Percentiles rank a stretch among this genome's conserved stretches.
phyloP scores from a whole-genome alignment of 2,113 vertebrate species.

The Saimiri boliviensis region DNA sequence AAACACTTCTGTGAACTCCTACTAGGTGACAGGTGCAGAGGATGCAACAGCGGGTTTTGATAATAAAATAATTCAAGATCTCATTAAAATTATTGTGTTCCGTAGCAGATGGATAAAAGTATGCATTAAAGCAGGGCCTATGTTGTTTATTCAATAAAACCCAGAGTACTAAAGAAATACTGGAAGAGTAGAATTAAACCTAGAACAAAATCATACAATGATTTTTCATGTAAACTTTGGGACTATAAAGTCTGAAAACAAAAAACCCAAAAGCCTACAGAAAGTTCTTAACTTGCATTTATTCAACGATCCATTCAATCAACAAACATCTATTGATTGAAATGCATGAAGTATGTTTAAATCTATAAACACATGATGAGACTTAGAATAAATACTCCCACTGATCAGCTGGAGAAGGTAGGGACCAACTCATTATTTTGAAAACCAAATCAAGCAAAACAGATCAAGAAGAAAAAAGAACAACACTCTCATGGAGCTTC shows the following conservation, averaged over 20 bases:
- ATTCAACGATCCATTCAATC: neutral
- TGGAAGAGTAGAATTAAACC: slow-evolving; percentile 43
- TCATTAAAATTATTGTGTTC: slow-evolving; percentile 22
- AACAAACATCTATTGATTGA: neutral
- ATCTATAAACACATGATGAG: neutral
- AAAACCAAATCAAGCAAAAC: neutral
- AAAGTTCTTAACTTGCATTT: slow-evolving; percentile 20
- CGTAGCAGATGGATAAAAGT: slow-evolving; percentile 43
- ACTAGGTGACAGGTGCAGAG: neutral
- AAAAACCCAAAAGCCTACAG: neutral
- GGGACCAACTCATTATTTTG: neutral
- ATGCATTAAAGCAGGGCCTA: slow-evolving; percentile 47
- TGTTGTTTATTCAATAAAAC: slow-evolving; percentile 49
- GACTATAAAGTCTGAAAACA: neutral
- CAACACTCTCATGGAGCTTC: neutral
- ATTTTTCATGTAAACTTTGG: slow-evolving; percentile 32
- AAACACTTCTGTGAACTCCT: neutral
- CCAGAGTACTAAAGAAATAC: slow-evolving; percentile 33
- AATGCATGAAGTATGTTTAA: slow-evolving; percentile 2
- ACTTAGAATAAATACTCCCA: neutral
- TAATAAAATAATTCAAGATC: slow-evolving; percentile 20
- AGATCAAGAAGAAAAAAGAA: neutral
- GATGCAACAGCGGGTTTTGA: neutral
- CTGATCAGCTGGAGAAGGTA: neutral
- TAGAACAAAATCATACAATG: slow-evolving; percentile 39